Conservation (phyloP, 2,888 invertebrate genomes). For the Chrysodeixis includens region DNA sequence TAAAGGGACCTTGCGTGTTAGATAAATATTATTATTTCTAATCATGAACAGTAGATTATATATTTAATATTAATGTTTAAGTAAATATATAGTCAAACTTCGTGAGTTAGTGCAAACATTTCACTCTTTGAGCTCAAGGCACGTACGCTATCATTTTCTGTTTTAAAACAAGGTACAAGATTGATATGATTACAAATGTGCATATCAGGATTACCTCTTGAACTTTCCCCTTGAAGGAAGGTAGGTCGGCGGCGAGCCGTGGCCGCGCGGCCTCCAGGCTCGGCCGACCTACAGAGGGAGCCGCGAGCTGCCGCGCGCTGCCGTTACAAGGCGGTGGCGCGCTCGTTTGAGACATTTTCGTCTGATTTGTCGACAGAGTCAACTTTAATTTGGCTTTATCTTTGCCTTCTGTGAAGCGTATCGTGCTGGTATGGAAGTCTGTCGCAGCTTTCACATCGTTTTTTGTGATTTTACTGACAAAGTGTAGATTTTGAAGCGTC, state of each 20-base stretch:
- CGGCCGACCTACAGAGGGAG: conserved; percentile 62
- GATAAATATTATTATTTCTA: conserved; percentile 41
- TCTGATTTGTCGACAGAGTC: conserved; percentile 79
- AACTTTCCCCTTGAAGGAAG: conserved; percentile 67
- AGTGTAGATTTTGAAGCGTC: conserved; percentile 73
- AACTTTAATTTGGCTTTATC: conserved; percentile 82
- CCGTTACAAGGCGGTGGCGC: conserved; percentile 66
- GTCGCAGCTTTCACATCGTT: conserved; percentile 71
- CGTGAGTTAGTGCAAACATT: conserved; percentile 77
- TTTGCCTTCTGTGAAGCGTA: conserved; percentile 79
- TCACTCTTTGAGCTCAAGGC: conserved; percentile 68
- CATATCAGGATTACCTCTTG: conserved; percentile 86
- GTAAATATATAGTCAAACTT: conserved; percentile 51
- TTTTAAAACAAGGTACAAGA: conserved; percentile 74
- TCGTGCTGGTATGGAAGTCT: conserved; percentile 85
- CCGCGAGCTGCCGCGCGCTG: conserved; percentile 57
- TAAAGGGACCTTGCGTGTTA: conserved; percentile 37
- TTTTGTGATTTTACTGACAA: conserved; percentile 83
- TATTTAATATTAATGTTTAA: conserved; percentile 37
- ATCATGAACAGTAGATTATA: conserved; percentile 28
- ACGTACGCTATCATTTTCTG: conserved; percentile 67
- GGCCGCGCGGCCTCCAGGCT: conserved; percentile 58
- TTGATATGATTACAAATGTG: conserved; percentile 80
- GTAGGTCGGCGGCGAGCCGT: conserved; percentile 48
- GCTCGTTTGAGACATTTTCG: conserved; percentile 65